Evolutionary conservation across 2,888 invertebrate species (phyloP).

Genomic region (Eupithecia centaureata): DNA sequence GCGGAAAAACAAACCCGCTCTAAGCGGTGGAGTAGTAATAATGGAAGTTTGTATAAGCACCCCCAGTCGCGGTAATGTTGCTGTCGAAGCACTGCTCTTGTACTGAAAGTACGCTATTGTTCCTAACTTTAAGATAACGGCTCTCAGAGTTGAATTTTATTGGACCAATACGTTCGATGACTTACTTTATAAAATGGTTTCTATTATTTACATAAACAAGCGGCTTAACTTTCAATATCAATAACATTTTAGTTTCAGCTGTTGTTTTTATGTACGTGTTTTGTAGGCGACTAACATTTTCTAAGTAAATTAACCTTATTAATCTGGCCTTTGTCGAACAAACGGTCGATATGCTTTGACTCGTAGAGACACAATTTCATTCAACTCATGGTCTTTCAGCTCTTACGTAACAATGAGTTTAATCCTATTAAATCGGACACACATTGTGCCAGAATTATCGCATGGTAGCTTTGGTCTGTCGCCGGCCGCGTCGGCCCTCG

Average conservation of each 20-base stretch:
- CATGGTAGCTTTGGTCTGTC: constrained; percentile 81
- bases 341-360: constrained; percentile 32
- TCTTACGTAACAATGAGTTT: constrained; percentile 80
- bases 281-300: not conserved
- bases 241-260: not conserved
- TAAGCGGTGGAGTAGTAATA: constrained; percentile 55
- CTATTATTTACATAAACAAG: not conserved
- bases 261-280: not conserved
- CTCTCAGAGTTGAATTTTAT: constrained; percentile 51
- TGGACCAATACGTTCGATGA: constrained; percentile 38
- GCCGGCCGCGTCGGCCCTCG: constrained; percentile 72
- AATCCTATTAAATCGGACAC: constrained; percentile 82
- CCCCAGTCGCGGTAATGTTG: constrained; percentile 54
- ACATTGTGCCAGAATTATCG: constrained; percentile 80
- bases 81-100: constrained; percentile 47
- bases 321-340: not conserved
- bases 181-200: constrained; percentile 29
- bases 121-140: constrained; percentile 51
- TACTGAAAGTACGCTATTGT: constrained; percentile 44
- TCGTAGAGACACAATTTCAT: constrained; percentile 72
- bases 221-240: not conserved
- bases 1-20: constrained; percentile 52
- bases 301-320: not conserved
- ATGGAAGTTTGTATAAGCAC: constrained; percentile 51
- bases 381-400: constrained; percentile 71